These are phyloP conservation scores for Oreortyx pictus DNA, from an alignment of 2,797 vertebrate genomes.

Conservation along the genomic window DNA sequence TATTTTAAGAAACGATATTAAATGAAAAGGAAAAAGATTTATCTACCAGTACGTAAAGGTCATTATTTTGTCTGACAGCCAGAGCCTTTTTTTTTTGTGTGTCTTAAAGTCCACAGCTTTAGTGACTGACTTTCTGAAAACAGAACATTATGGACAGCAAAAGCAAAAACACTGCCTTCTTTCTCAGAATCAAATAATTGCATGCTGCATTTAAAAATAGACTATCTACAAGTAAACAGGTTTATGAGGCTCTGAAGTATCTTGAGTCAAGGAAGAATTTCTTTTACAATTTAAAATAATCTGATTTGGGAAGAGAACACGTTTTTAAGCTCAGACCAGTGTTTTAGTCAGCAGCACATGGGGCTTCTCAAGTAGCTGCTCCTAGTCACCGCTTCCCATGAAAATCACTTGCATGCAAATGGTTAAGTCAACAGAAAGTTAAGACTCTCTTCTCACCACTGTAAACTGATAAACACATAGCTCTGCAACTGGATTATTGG, in stretches of 20 bases:
- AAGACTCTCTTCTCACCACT: neutral
- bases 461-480: neutral
- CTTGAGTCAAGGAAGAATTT: neutral
- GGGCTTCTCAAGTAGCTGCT: neutral
- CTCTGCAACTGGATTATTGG: neutral
- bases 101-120: conserved; percentile 6
- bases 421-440: neutral
- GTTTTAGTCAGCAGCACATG: neutral
- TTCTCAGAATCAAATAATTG: conserved; percentile 15
- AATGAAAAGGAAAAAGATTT: conserved; percentile 46
- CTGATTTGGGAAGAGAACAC: neutral
- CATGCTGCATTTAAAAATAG: conserved; percentile 14
- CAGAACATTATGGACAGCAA: neutral
- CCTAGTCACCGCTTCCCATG: neutral
- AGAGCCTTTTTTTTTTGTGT: no score
- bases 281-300: neutral
- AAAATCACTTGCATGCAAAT: neutral
- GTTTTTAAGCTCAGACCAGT: neutral
- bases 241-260: neutral
- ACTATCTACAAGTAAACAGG: neutral
- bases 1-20: conserved; percentile 42
- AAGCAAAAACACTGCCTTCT: conserved; percentile 7
- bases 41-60: neutral
- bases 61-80: conserved; percentile 36
- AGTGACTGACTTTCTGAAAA: conserved; percentile 15